Base-by-base conservation (phyloP, 2,113 vertebrate species). In the Okapia johnstoni region DNA sequence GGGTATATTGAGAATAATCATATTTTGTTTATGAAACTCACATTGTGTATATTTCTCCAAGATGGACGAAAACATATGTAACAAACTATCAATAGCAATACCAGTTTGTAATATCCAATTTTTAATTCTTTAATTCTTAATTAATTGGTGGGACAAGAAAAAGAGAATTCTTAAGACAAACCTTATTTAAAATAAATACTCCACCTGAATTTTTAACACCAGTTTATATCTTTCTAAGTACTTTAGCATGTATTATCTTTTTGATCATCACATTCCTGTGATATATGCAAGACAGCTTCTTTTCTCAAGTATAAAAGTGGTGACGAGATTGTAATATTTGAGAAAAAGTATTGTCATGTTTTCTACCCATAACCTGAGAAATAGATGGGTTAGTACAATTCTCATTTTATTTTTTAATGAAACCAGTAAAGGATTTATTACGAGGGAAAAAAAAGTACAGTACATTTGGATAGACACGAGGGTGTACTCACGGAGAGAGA, bases 91-190 rank as follows among this genome's bases (percentile, higher is more conserved):
- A 25, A 88, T 83, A 88, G 40, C 36, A 90, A 91, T 26, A 55
- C 4, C 14, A 84, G n/a, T 81, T 93, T 93, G 81, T 85, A 84
- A 96, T 88, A 88, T 52, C 21, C 19, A 93, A 36, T 66, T 95
- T 88, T 93, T 85, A 90, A 36, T 86, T 92, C 3, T 60, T 92
- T 87, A 70, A 54, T 85, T 96, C 54, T 93, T 76, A 96, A 90
- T 88, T 81, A n/a, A 85, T 90, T 88, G 66, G 15, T 93, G 79
- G n/a, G n/a, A 79, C 43, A 85, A 93, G 40, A 52, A 95, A 93
- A 88, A 88, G 5, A 87, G 15, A 61, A 73, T 28, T 90, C 25
- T 83, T 87, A 83, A 93, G 23, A 85, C n/a, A 91, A 91, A 26
- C 4, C 40, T 79, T 76, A 83, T 76, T 89, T 86, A 86, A 87